Percentiles rank a stretch among this genome's conserved stretches.
These are phyloP conservation scores for Sylvicola cinctus DNA, from an alignment of 2,888 invertebrate genomes.

Conservation along the genomic window DNA sequence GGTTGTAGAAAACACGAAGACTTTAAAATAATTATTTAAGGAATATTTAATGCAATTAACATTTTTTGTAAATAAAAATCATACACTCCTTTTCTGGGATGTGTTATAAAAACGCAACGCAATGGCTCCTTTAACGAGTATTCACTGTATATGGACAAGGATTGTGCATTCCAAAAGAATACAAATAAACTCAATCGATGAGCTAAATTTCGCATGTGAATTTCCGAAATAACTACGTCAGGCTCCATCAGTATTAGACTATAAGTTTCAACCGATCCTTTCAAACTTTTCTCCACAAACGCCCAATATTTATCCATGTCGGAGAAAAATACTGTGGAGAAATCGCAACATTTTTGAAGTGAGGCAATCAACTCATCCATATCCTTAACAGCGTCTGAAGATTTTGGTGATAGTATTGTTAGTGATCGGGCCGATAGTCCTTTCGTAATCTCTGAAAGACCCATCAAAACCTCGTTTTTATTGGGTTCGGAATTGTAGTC, in stretches of 20 bases:
- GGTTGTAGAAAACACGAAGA: slow-evolving; percentile 52
- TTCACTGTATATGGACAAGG: slow-evolving; percentile 30
- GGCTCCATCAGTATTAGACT: slow-evolving; percentile 21
- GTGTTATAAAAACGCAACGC: slow-evolving; percentile 41
- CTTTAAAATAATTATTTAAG: slow-evolving; percentile 20
- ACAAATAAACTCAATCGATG: slow-evolving; percentile 31
- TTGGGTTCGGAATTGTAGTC: no score
- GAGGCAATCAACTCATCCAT: slow-evolving; percentile 19
- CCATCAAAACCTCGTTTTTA: no score
- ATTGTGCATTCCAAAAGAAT: slow-evolving; percentile 42
- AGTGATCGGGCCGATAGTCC: no score
- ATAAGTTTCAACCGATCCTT: slow-evolving; percentile 19
- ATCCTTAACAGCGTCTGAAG: slow-evolving; percentile 5
- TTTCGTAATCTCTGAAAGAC: no score
- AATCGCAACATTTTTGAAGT: slow-evolving; percentile 15
- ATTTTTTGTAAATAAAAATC: no score
- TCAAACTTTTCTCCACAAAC: slow-evolving; percentile 17
- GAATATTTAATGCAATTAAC: slow-evolving; percentile 22
- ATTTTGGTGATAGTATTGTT: no score
- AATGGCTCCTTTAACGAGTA: slow-evolving; percentile 22
- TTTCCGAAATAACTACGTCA: slow-evolving; percentile 12
- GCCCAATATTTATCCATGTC: slow-evolving; percentile 17
- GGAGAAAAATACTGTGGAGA: slow-evolving; percentile 19
- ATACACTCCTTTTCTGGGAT: slow-evolving; percentile 31
- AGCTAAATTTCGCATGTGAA: slow-evolving; percentile 15